phyloP scores from a whole-genome alignment of 2,113 vertebrate species.

The Aegithalos caudatus region DNA sequence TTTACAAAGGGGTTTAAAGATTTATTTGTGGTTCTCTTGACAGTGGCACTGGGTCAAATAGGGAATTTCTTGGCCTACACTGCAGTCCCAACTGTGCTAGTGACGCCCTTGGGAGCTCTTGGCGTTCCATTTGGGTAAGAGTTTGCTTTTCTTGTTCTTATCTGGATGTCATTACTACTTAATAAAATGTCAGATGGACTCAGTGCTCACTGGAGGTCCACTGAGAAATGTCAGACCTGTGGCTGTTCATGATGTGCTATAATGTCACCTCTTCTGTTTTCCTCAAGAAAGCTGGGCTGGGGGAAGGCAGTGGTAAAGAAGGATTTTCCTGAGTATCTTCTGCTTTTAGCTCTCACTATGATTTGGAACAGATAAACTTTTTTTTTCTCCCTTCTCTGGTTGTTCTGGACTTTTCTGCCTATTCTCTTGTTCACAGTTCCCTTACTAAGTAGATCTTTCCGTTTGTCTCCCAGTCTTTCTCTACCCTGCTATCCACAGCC shows the following conservation, averaged over 20 bases:
- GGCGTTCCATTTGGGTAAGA: constrained; percentile 96
- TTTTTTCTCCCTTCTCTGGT: not conserved
- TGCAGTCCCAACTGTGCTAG: constrained; percentile 88
- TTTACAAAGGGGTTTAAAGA: constrained; percentile 13
- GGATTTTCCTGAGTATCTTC: not conserved
- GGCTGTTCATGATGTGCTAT: not conserved
- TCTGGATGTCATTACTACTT: not conserved
- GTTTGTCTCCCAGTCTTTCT: not conserved
- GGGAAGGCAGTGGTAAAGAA: not conserved
- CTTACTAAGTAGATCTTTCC: not conserved
- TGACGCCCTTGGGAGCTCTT: constrained; percentile 92
- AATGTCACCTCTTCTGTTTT: not conserved
- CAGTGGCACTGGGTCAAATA: constrained; percentile 93
- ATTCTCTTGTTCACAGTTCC: not conserved
- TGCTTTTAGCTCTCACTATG: not conserved
- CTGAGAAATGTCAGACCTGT: not conserved
- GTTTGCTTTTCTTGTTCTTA: constrained; percentile 38
- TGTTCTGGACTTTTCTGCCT: not conserved
- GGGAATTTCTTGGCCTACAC: constrained; percentile 97
- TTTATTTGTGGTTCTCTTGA: constrained; percentile 58
- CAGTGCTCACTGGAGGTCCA: not conserved
- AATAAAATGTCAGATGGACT: not conserved
- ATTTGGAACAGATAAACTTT: not conserved
- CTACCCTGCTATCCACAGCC: not conserved
- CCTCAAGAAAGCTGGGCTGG: not conserved